Base-by-base conservation (phyloP, 2,797 vertebrate genomes). In the Caiman crocodilus region DNA sequence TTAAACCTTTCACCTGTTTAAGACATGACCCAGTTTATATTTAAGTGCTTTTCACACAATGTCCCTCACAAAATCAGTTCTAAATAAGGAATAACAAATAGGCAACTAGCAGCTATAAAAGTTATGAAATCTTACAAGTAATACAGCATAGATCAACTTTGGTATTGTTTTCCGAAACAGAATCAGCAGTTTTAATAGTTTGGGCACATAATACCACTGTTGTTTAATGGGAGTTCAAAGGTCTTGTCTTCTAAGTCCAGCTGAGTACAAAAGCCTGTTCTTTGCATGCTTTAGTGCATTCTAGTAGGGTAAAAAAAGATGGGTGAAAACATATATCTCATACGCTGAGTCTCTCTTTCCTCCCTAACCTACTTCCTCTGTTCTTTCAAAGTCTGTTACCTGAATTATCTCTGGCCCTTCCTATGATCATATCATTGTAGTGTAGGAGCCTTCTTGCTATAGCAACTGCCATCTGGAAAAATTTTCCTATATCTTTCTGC, bases 1-100 rank as follows among this genome's bases (percentile, higher is more conserved):
- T 94, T 73, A 76, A 73, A 88, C 59, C 5, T 23, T 73, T 59
- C 89, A 81, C 79, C 23, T 82, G 10, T 58, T 95, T 95, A 84
- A 82, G 65, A 35, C 7, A 65, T 2, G 9, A 25, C 55, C 85
- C 8, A 32, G 23, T 85, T 88, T 91, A 76, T 63, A 83, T 91
- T 92, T 90, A 55, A 79, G 15, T 64, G 14, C 5, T 90, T 92
- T 92, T 89, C 79, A 79, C 26, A 55, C 13, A 85, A 32, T 92
- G 20, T n/a, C 79, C 7, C 18, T 21, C 28, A 94, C 60, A 81
- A 4, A 14, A 87, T 55, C 14, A 84, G 18, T 88, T 90, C 42
- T 86, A 91, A 84, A 75, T 61, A 85, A 75, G 35, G n/a, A 96
- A 92, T 80, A 65, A 55, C 81, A 93, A 96, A 80, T 28, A 94